Conservation (phyloP, 53 echinoderm and acorn worm species). For the Henricia sp. region DNA sequence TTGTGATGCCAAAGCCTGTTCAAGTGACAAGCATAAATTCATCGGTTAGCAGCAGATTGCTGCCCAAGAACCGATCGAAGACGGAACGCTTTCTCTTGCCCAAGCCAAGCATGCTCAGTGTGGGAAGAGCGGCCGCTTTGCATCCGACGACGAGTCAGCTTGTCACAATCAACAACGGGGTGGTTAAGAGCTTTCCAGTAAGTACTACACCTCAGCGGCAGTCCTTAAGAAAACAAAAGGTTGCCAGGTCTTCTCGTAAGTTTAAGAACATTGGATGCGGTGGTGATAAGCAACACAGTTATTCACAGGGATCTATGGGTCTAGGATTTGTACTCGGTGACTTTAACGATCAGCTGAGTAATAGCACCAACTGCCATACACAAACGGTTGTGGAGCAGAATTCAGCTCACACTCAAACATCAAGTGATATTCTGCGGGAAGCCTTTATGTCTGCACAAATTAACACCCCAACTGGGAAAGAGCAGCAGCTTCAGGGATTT, state of each 20-base stretch:
- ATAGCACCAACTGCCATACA: slow-evolving; percentile 30
- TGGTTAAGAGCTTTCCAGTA: slow-evolving; percentile 22
- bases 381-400: slow-evolving; percentile 33
- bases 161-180: slow-evolving; percentile 56
- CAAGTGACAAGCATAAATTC: neutral
- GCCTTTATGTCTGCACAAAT: slow-evolving; percentile 61
- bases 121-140: slow-evolving; percentile 27
- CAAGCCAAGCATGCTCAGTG: slow-evolving; percentile 48
- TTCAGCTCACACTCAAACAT: slow-evolving; percentile 63
- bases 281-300: neutral
- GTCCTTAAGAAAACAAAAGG: too few species aligned
- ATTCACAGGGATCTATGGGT: neutral
- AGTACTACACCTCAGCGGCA: slow-evolving; percentile 3
- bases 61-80: neutral
- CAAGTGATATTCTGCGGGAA: slow-evolving; percentile 56
- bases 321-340: too few species aligned
- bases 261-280: neutral
- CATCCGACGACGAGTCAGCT: slow-evolving; percentile 50
- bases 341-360: neutral
- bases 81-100: slow-evolving; percentile 41
- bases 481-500: neutral
- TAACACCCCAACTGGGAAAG: slow-evolving; percentile 22
- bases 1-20: slow-evolving; percentile 8
- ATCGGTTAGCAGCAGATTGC: neutral
- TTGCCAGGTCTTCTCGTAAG: neutral